A percentile compares a stretch with the other conserved stretches of the same genome.
Evolutionary conservation across 2,888 invertebrate genomes (phyloP).

Genomic region (Rhodophaea formosa): DNA sequence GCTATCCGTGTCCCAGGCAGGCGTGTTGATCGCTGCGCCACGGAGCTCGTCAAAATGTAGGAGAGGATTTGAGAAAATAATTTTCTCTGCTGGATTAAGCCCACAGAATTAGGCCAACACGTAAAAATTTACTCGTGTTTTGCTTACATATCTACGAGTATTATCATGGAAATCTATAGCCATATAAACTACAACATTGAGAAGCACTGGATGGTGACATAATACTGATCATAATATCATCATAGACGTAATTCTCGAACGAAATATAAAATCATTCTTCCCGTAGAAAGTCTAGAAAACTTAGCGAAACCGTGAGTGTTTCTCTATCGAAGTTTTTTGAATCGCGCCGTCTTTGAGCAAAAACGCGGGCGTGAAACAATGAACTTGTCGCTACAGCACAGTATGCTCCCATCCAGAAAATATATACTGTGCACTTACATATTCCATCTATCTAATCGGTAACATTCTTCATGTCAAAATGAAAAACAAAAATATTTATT

Average conservation of each 20-base stretch:
- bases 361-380: constrained; percentile 58
- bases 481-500: too few species aligned
- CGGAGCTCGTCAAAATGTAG: too few species aligned
- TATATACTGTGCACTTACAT: neutral
- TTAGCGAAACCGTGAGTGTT: constrained; percentile 67
- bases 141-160: too few species aligned
- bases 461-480: too few species aligned
- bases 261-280: constrained; percentile 19
- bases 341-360: constrained; percentile 47
- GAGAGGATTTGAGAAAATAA: too few species aligned
- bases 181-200: neutral
- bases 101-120: neutral
- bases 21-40: too few species aligned
- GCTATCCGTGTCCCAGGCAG: too few species aligned
- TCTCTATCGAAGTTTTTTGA: constrained; percentile 46
- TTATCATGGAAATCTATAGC: too few species aligned
- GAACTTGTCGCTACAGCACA: constrained; percentile 60
- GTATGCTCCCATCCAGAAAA: constrained; percentile 26
- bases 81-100: too few species aligned
- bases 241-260: neutral
- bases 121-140: too few species aligned
- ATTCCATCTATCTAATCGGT: too few species aligned
- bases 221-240: neutral
- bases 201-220: neutral
- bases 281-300: constrained; percentile 49